phyloP scores from a whole-genome alignment of 2,888 invertebrate genomes.

The Julus scandinavius region DNA sequence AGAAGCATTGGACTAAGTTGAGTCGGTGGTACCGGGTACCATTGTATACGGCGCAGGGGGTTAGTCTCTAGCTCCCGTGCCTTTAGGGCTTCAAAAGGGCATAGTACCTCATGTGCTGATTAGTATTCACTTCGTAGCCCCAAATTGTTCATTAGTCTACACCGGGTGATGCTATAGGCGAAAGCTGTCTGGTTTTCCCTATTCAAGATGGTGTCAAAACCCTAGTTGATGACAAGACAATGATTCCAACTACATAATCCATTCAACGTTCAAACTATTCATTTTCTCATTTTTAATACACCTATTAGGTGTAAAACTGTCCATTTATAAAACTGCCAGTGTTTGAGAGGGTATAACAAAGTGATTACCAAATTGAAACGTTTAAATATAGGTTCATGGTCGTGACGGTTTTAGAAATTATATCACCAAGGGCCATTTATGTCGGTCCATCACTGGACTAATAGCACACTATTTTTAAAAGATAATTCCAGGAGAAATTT shows the following conservation, averaged over 20 bases:
- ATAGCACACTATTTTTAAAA: not conserved
- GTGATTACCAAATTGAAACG: constrained; percentile 30
- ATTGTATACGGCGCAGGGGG: not conserved
- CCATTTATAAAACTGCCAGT: not conserved
- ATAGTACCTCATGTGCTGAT: not conserved
- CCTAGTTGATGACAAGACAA: not conserved
- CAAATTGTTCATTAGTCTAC: constrained; percentile 10
- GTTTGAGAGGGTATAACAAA: not conserved
- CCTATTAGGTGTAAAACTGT: not conserved
- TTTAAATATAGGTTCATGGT: not conserved
- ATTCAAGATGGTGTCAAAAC: not conserved
- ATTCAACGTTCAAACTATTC: not conserved
- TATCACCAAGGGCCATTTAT: not conserved
- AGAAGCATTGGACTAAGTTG: not conserved
- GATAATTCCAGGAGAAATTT: not conserved
- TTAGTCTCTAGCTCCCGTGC: not conserved
- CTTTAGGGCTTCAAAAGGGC: constrained; percentile 24
- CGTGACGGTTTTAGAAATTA: not conserved
- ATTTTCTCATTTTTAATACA: not conserved
- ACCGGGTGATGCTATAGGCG: not conserved
- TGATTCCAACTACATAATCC: not conserved
- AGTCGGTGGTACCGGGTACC: constrained; percentile 37
- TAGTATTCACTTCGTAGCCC: constrained; percentile 33
- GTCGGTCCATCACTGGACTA: not conserved
- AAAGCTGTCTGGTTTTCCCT: not conserved